These are phyloP conservation scores for Exephanes ischioxanthus DNA, from an alignment of 2,888 invertebrate species.

Conservation along the genomic window DNA sequence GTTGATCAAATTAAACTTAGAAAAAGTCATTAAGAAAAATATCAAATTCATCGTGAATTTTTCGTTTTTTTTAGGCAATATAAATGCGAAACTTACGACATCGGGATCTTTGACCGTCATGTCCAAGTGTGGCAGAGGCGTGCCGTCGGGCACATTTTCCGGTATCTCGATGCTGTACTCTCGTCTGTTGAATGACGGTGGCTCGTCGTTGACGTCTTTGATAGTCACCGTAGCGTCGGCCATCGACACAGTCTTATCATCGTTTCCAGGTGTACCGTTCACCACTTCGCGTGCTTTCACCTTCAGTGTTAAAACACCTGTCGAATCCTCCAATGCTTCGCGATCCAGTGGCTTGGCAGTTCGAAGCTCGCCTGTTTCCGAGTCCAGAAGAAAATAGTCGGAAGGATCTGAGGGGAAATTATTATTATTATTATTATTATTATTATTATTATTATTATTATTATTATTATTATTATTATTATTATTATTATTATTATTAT, in stretches of 20 bases:
- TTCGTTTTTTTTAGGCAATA: background rate
- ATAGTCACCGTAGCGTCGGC: slow-evolving; percentile 93
- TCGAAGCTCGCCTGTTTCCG: slow-evolving; percentile 91
- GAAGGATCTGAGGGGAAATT: slow-evolving; percentile 89
- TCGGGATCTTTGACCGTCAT: slow-evolving; percentile 95
- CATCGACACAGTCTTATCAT: slow-evolving; percentile 89
- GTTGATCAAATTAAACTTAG: too few relatives aligned
- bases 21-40: background rate
- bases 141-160: slow-evolving; percentile 93
- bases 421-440: background rate
- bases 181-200: slow-evolving; percentile 92
- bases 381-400: slow-evolving; percentile 94
- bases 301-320: slow-evolving; percentile 92
- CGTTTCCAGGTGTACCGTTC: slow-evolving; percentile 89
- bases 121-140: slow-evolving; percentile 92
- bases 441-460: slow-evolving; percentile 67
- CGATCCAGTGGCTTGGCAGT: slow-evolving; percentile 95
- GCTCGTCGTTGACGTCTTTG: slow-evolving; percentile 95
- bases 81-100: slow-evolving; percentile 87
- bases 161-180: slow-evolving; percentile 93
- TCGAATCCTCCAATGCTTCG: slow-evolving; percentile 92
- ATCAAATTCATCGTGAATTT: background rate
- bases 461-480: slow-evolving; percentile 66
- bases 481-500: slow-evolving; percentile 66
- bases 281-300: slow-evolving; percentile 93